Evolutionary conservation across 2,888 invertebrate species (phyloP).

Genomic region (Lagria hirta): DNA sequence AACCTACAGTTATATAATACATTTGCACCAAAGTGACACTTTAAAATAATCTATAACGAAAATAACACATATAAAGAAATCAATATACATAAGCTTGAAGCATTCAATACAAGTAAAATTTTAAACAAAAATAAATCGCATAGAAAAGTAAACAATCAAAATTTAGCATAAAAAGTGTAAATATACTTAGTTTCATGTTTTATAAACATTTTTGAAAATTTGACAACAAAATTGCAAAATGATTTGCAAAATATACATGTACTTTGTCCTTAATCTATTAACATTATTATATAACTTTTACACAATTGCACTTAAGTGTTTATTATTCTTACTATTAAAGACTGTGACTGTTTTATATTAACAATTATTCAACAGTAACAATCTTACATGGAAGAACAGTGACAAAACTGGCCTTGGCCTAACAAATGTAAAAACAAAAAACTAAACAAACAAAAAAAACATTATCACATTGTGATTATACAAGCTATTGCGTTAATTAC

Average conservation of each 20-base stretch:
- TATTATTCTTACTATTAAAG: conserved; percentile 39
- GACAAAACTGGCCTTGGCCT: conserved; percentile 54
- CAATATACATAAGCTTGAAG: conserved; percentile 37
- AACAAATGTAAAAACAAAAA: conserved; percentile 50
- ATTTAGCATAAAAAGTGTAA: conserved; percentile 5
- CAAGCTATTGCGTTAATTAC: conserved; percentile 37
- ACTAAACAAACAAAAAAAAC: conserved; percentile 41
- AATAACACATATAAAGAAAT: conserved; percentile 35
- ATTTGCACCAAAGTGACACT: conserved; percentile 43
- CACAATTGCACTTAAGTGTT: conserved; percentile 54
- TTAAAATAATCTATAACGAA: conserved; percentile 38
- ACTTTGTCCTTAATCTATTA: conserved; percentile 40
- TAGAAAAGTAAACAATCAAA: conserved; percentile 10
- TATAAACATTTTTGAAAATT: conserved; percentile 25
- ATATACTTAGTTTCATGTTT: conserved; percentile 11
- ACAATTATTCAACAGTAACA: conserved; percentile 30
- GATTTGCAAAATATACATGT: conserved; percentile 28
- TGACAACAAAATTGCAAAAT: conserved; percentile 43
- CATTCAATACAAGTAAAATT: conserved; percentile 19
- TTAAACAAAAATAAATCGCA: conserved; percentile 19
- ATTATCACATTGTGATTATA: conserved; percentile 47
- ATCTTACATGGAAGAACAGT: conserved; percentile 53
- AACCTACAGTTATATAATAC: conserved; percentile 41
- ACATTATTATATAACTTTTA: conserved; percentile 52
- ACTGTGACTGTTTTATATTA: conserved; percentile 30